A percentile compares a stretch with the other conserved stretches of the same genome.
Evolutionary conservation across 2,797 vertebrate genomes (phyloP).

Genomic region (Chromobotia macracanthus): DNA sequence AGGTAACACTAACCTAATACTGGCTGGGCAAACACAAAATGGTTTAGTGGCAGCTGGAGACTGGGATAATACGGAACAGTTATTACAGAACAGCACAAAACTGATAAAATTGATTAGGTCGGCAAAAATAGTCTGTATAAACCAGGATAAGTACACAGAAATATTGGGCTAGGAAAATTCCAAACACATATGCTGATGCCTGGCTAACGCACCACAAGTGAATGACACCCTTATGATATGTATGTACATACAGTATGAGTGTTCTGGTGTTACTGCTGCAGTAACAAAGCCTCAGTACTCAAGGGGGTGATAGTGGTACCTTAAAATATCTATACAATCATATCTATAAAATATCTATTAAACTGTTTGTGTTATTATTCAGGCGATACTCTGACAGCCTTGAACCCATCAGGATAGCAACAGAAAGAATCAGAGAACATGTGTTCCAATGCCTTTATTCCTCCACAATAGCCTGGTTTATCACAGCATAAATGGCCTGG

Average conservation of each 20-base stretch:
- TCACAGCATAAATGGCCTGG: background rate
- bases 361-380: no score
- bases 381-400: no score
- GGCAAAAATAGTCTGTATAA: constrained; percentile 2
- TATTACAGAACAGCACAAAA: background rate
- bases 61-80: no score
- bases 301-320: no score
- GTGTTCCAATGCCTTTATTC: background rate
- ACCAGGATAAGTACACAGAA: background rate
- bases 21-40: background rate
- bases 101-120: background rate
- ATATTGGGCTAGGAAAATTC: background rate
- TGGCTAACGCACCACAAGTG: no score
- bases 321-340: no score
- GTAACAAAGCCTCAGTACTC: no score
- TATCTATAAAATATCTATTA: no score
- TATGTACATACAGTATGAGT: no score
- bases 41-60: background rate
- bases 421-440: background rate
- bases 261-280: no score
- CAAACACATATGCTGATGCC: no score
- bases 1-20: constrained; percentile 38
- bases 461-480: constrained; percentile 8
- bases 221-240: no score
- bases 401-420: background rate